Base-by-base conservation (phyloP, 2,888 invertebrate species). In the Meganola albula region DNA sequence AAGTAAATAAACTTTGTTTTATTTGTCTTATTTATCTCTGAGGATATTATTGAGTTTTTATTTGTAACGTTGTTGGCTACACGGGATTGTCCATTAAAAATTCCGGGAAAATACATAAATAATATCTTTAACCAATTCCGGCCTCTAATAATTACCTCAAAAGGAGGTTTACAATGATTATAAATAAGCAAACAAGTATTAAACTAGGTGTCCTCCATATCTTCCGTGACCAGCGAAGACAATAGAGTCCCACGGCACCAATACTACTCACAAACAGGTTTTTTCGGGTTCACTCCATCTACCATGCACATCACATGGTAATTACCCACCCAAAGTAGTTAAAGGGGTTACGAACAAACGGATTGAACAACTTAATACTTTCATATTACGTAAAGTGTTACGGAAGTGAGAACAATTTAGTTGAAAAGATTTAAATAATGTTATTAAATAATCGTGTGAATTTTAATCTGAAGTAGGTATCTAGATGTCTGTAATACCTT, bases 161-260 rank as follows among this genome's bases (percentile, higher is more conserved):
- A 40, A 16, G 23, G 22, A 27, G 32, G 48, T 23, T 37, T 42
- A 48, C 25, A 5, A 12, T 12, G 9, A 28, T 35, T 41, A 30
- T 30, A 11, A 18, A 32, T 42, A 32, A 18, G 24, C 23, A 21
- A 13, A 28, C 10, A 16, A 34, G 31, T 13, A 26, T 24, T 3
- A 29, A 40, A 37, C 16, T 12, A 30, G 44, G 39, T 56, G 60
- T 46, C 58, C 53, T 51, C 56, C 50, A 56, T 50, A 54, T 53
- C 58, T 66, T 65, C 62, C 37, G 54, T 52, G 53, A 37, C 49
- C 31, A 54, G 41, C 33, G 38, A 48, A 34, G 49, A 63, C 56
- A 58, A 63, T 57, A 24, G 43, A 7, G 40, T 72, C 73, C 55
- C 73, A 74, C 73, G 72, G 55, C 62, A 57, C 50, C 37, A 54